phyloP scores from a whole-genome alignment of 2,888 invertebrate genomes.

The Tipula vernalis region DNA sequence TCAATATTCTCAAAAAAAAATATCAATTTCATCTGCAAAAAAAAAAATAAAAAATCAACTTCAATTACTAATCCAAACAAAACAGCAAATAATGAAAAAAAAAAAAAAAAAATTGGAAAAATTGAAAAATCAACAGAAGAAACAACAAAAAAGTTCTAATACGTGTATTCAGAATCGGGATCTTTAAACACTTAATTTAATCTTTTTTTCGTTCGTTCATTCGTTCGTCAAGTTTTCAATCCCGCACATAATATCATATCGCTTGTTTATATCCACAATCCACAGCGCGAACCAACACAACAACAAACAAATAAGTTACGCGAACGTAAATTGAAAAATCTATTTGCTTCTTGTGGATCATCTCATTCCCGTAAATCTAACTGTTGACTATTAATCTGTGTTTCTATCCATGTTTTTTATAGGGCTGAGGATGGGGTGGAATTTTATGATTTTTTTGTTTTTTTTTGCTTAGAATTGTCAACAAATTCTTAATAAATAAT shows the following conservation, averaged over 20 bases:
- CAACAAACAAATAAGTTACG: neutral
- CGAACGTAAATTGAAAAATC: neutral
- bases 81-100: neutral
- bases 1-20: neutral
- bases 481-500: neutral
- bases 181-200: neutral
- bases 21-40: neutral
- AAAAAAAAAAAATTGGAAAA: neutral
- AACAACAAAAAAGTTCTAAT: neutral
- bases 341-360: neutral
- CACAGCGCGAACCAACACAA: neutral
- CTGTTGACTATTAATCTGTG: neutral
- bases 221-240: neutral
- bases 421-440: neutral
- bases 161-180: neutral
- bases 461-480: neutral
- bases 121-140: neutral
- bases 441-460: neutral
- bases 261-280: neutral
- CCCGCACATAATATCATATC: neutral
- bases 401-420: neutral
- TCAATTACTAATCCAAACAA: neutral
- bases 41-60: conserved; percentile 4
- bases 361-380: neutral
- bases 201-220: neutral